A percentile compares a stretch with the other conserved stretches of the same genome.
Conservation (phyloP, 1,140 invertebrate species). For the Pseudachorutes palmiensis region DNA sequence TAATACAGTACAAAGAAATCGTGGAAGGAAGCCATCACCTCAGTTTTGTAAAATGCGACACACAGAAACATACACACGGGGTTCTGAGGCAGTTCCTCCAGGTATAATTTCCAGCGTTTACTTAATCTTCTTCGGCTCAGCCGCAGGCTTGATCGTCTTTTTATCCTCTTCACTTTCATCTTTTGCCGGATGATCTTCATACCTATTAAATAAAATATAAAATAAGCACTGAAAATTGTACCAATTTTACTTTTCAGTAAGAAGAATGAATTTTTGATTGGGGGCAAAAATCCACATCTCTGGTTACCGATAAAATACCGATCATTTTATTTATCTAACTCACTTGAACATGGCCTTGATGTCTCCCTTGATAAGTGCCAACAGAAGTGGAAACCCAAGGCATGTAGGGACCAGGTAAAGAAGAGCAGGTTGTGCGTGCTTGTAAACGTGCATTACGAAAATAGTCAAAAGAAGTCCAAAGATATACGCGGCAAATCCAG, state of each 20-base stretch:
- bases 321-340: constrained; percentile 45
- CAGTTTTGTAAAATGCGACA: neutral
- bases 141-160: constrained; percentile 39
- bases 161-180: constrained; percentile 44
- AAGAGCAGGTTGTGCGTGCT: constrained; percentile 97
- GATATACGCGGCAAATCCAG: constrained; percentile 90
- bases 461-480: constrained; percentile 88
- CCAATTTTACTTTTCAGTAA: neutral
- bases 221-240: neutral
- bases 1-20: no score
- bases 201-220: constrained; percentile 38
- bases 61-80: neutral
- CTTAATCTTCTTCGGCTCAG: constrained; percentile 37
- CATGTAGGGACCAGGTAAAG: constrained; percentile 96
- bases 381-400: constrained; percentile 71
- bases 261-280: neutral
- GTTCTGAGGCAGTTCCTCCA: neutral
- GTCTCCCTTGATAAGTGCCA: constrained; percentile 86
- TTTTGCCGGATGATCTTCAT: constrained; percentile 56
- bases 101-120: neutral
- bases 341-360: constrained; percentile 81
- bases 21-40: neutral
- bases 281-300: neutral
- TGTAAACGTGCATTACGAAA: constrained; percentile 96
- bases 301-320: constrained; percentile 11